phyloP scores from a whole-genome alignment of 2,888 invertebrate species.

The Enchytraeus crypticus region DNA sequence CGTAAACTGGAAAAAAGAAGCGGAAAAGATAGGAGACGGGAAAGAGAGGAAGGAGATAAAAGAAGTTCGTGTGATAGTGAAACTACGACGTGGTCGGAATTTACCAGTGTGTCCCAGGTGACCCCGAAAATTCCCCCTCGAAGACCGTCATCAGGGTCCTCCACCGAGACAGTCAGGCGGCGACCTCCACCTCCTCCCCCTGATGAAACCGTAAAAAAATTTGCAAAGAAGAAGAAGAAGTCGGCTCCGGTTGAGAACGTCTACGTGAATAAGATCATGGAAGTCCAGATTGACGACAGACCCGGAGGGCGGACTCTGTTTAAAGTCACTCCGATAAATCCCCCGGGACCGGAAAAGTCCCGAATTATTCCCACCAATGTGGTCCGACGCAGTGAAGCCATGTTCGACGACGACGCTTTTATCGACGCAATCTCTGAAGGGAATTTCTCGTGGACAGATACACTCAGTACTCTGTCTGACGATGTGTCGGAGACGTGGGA shows the following conservation, averaged over 20 bases:
- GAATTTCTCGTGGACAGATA: background rate
- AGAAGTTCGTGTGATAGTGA: background rate
- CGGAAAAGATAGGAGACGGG: background rate
- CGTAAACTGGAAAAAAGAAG: background rate
- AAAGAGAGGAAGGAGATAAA: background rate
- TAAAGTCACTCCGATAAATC: background rate
- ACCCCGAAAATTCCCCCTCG: background rate
- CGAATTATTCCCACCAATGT: background rate
- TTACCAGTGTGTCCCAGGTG: background rate
- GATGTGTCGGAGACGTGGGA: too few relatives aligned
- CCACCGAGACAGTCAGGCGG: conserved; percentile 1
- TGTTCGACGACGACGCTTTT: background rate
- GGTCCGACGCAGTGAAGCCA: background rate
- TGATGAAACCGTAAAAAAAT: background rate
- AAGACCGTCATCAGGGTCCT: background rate
- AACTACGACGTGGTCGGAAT: background rate
- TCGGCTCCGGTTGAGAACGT: background rate
- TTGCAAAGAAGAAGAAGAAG: background rate
- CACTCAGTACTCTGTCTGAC: background rate
- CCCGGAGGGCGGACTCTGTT: background rate
- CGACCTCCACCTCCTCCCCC: conserved; percentile 3
- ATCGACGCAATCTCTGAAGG: background rate
- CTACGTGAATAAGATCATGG: background rate
- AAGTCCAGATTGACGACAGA: conserved; percentile 4
- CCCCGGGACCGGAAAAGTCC: background rate